These are phyloP conservation scores for Ochotona princeps DNA, from an alignment of 2,113 vertebrate species.

Conservation along the genomic window DNA sequence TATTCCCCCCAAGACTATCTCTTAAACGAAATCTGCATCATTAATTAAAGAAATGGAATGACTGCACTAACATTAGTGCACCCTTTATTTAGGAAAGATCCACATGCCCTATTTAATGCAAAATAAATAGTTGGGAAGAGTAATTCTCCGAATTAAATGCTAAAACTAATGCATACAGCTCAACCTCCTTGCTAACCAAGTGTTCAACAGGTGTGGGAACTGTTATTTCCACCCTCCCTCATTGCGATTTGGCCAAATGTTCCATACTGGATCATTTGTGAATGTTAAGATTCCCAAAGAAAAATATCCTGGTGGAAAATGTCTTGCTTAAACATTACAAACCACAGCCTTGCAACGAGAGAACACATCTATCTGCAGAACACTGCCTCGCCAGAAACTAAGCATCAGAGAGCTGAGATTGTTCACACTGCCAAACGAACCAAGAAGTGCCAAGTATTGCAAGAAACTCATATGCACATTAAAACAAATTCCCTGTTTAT, in stretches of 20 bases:
- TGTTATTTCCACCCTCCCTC: neutral
- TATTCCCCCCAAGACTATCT: neutral
- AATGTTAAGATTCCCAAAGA: slow-evolving; percentile 34
- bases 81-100: neutral
- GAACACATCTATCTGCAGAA: neutral
- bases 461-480: neutral
- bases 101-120: neutral
- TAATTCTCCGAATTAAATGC: slow-evolving; percentile 19
- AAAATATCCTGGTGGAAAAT: neutral
- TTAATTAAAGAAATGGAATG: neutral
- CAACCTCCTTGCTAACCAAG: neutral
- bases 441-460: slow-evolving; percentile 53
- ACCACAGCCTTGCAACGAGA: neutral
- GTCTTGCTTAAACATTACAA: slow-evolving; percentile 17
- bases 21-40: neutral
- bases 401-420: slow-evolving; percentile 39
- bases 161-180: neutral
- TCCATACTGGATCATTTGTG: neutral
- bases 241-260: neutral
- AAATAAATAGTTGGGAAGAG: neutral
- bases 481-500: slow-evolving; percentile 53
- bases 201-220: neutral
- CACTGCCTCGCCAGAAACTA: neutral
- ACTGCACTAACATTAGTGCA: neutral
- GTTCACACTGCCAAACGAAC: slow-evolving; percentile 31